Evolutionary conservation across 2,888 invertebrate species (phyloP).

Genomic region (Yponomeuta cagnagella): DNA sequence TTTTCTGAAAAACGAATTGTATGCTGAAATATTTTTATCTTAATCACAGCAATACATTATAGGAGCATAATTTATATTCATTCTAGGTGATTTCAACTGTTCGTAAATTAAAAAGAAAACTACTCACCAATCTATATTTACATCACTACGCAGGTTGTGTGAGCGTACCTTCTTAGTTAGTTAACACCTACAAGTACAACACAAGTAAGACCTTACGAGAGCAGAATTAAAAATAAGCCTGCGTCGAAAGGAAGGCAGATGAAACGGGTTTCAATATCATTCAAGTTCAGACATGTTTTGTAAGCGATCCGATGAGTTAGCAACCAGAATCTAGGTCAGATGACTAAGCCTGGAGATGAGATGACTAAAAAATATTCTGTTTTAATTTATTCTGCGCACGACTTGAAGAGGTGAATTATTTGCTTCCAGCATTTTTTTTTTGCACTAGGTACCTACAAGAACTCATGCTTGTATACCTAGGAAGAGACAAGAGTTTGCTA

Average conservation of each 20-base stretch:
- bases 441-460: not conserved
- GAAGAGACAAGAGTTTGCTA: no score
- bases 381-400: not conserved
- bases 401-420: not conserved
- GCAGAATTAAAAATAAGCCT: conserved; percentile 15
- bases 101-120: no score
- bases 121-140: no score
- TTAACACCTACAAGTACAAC: not conserved
- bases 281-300: conserved; percentile 22
- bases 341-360: conserved; percentile 11
- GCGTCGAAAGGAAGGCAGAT: conserved; percentile 2
- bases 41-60: no score
- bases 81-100: no score
- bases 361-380: conserved; percentile 9
- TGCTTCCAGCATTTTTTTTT: not conserved
- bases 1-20: no score
- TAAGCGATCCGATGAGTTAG: conserved; percentile 19
- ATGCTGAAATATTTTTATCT: no score
- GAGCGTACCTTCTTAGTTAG: no score
- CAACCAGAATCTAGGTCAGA: conserved; percentile 22
- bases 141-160: no score
- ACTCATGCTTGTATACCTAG: not conserved
- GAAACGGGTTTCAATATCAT: conserved; percentile 8
- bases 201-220: conserved; percentile 8
- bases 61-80: no score